Evolutionary conservation across 1,140 invertebrate species (phyloP), one percentile per base, ranked within the genome.

Genomic region (Zaprionus kolodkinae): DNA sequence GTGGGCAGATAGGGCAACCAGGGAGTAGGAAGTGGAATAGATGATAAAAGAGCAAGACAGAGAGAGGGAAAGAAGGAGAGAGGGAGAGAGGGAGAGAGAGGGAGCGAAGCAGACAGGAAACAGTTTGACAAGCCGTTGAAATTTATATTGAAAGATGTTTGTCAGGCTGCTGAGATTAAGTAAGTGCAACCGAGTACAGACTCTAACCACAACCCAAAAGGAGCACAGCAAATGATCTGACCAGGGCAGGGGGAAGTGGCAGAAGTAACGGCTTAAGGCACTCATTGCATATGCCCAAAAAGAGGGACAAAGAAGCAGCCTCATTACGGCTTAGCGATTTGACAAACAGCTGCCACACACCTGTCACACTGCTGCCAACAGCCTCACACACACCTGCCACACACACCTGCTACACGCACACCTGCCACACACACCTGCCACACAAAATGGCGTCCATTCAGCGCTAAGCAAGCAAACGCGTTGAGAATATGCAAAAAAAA

Each of bases 121-220:
- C 85, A 85, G 85, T 81, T 88, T 88, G 85, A 89, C 85, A 88
- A 89, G 85, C 85, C 81, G 85, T 85, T 88, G 85, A 88, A 88
- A 85, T 88, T 89, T 84, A 89, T 89, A 88, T 88, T 89, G 85
- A 88, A 88, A 89, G 85, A 88, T 88, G 85, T 88, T 88, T 77
- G 79, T 72, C 67, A 50, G 73, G 52, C 54, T 59, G 64, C 56
- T 57, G 62, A 79, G 81, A 88, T 88, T 89, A 89, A 79, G 78
- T 76, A 81, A 83, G 68, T 83, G 61, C 38, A 48, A 7, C n/a
- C 9, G 36, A 38, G 10, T 38, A 38, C 10, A 12, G 1, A 35
- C 6, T 35, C 7, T 1, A n/a, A n/a, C n/a, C n/a, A n/a, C n/a
- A n/a, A n/a, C n/a, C n/a, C n/a, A n/a, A n/a, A n/a, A n/a, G n/a